Conservation (phyloP, 2,888 invertebrate genomes). For the Keiferia lycopersicella region DNA sequence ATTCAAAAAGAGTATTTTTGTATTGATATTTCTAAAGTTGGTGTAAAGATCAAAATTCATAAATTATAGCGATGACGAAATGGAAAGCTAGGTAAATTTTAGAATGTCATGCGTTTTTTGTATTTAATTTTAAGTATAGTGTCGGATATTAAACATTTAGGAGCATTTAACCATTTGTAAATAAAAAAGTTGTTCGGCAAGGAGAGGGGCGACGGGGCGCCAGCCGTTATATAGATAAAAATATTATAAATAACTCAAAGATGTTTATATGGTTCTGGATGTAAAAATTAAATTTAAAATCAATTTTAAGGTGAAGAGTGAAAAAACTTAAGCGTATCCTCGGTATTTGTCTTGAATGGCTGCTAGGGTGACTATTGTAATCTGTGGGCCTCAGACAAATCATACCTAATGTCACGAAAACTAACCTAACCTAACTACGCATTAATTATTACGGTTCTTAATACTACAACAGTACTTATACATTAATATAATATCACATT, state of each 20-base stretch:
- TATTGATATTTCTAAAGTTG: slow-evolving; percentile 83
- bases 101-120: slow-evolving; percentile 81
- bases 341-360: slow-evolving; percentile 79
- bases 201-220: slow-evolving; percentile 58
- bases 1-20: slow-evolving; percentile 83
- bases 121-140: slow-evolving; percentile 83
- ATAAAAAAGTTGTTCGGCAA: slow-evolving; percentile 73
- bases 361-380: slow-evolving; percentile 77
- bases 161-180: slow-evolving; percentile 86
- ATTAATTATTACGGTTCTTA: slow-evolving; percentile 79
- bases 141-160: slow-evolving; percentile 85
- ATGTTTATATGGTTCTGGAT: slow-evolving; percentile 83
- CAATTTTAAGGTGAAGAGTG: slow-evolving; percentile 71
- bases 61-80: slow-evolving; percentile 79
- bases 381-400: slow-evolving; percentile 76
- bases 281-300: slow-evolving; percentile 77
- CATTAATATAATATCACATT: slow-evolving; percentile 80
- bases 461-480: slow-evolving; percentile 77
- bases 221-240: slow-evolving; percentile 76
- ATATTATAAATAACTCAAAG: slow-evolving; percentile 80
- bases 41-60: slow-evolving; percentile 83
- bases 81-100: slow-evolving; percentile 76
- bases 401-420: slow-evolving; percentile 67
- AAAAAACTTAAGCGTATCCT: slow-evolving; percentile 69
- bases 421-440: slow-evolving; percentile 78